Evolutionary conservation across 2,888 invertebrate genomes (phyloP), one percentile per base, ranked within the genome.

Genomic region (Phorcus lineatus): DNA sequence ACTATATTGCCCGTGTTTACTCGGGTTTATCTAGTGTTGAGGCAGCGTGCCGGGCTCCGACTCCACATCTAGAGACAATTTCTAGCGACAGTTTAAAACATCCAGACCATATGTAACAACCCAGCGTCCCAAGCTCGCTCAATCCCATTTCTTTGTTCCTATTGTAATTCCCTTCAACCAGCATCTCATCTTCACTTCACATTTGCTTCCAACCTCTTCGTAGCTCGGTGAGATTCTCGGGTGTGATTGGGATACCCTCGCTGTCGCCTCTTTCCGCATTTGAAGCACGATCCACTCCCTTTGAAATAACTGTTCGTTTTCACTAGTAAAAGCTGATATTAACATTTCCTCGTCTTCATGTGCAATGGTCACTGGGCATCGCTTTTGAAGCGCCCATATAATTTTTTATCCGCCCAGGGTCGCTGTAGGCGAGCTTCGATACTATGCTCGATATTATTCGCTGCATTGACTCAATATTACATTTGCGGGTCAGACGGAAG

Each of bases 21-120:
- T 53, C 24, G 52, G n/a, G n/a, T 52, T 74, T 47, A 74, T 74
- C 74, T 52, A 17, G 74, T 24, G 62, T 62, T 62, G 24, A 28
- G 24, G 62, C 24, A 28, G 62, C 62, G 62, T 62, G 62, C 62
- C 28, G 62, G 11, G 62, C 28, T 28, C 24, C 24, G 17, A 62
- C 28, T 62, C 62, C 13, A 28, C 62, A 62, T 62, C 28, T 16
- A 62, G 28, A 62, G 62, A 62, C 62, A 62, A 62, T 16, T 62
- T 62, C 17, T 62, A 62, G 62, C 28, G 62, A 28, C 62, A 62
- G 62, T 62, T 62, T 62, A 28, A 11, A 62, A 28, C 28, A 28
- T 28, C 28, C 22, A 47, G 28, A 24, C 16, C 17, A 28, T 28
- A 62, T 62, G 62, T 62, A 62, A 28, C 62, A 62, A 16, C 62